A percentile compares a stretch with the other conserved stretches of the same genome.
phyloP scores from a whole-genome alignment of 1,140 invertebrate genomes.

The Heterodera carotae region DNA sequence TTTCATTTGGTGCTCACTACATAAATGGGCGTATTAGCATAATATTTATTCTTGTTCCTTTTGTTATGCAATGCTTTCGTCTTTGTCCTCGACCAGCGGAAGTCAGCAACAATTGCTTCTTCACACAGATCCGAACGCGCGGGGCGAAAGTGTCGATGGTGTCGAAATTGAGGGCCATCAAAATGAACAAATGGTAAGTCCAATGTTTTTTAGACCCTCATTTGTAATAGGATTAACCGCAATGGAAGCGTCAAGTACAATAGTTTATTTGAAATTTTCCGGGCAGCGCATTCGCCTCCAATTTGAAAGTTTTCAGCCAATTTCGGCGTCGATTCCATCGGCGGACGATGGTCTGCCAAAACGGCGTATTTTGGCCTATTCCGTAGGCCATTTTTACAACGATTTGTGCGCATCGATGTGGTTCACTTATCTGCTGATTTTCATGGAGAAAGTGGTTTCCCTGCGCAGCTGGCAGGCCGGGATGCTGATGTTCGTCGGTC shows the following conservation, averaged over 20 bases:
- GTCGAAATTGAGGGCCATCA: background rate
- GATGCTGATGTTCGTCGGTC: slow-evolving; percentile 79
- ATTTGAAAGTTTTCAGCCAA: background rate
- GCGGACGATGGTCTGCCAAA: slow-evolving; percentile 3
- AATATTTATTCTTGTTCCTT: too few relatives aligned
- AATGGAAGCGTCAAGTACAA: too few relatives aligned
- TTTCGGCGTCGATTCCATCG: background rate
- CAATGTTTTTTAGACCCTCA: too few relatives aligned
- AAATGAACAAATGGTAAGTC: background rate
- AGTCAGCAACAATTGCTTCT: background rate
- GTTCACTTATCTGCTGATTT: slow-evolving; percentile 94
- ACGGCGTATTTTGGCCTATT: slow-evolving; percentile 39
- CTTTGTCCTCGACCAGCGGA: background rate
- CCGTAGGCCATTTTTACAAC: slow-evolving; percentile 81
- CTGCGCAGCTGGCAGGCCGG: slow-evolving; percentile 72
- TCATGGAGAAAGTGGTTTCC: slow-evolving; percentile 79
- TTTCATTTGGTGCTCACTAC: too few relatives aligned
- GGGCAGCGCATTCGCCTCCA: too few relatives aligned
- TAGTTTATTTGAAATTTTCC: too few relatives aligned
- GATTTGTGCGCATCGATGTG: slow-evolving; percentile 93
- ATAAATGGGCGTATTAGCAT: too few relatives aligned
- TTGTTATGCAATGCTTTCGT: background rate
- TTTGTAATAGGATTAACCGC: too few relatives aligned
- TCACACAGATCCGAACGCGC: background rate
- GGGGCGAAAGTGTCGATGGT: background rate